Base-by-base conservation (phyloP, 2,113 vertebrate species). In the Penelope pileata region DNA sequence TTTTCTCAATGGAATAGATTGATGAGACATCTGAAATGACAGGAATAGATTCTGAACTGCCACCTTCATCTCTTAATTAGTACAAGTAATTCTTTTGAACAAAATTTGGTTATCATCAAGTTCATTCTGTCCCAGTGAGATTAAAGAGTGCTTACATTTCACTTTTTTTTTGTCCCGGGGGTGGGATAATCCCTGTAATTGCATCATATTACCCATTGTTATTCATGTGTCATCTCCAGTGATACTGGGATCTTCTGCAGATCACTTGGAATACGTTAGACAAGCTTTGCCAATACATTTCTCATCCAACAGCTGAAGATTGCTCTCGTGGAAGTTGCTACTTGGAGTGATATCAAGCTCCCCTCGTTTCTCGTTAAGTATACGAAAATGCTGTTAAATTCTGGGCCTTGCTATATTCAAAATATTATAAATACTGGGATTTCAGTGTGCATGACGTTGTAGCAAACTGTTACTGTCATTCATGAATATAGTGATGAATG, bases 31-130 rank as follows among this genome's bases (percentile, higher is more conserved):
- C 72, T 88, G 88, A 88, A 93, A 68, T 90, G 95, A 94, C 90
- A 96, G 93, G 91, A 70, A 56, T 23, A 74, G 90, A 94, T 90
- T 83, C 94, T 72, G 91, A 95, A 32, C 95, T 88, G 91, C 72
- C 90, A 96, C 90, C 95, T 94, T 97, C 90, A 83, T 95, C 91
- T 90, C 90, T 91, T 96, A 95, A 96, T 96, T 94, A 96, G 68
- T 56, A 43, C 68, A 63, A 83, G 88, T 78, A 80, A 95, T 85
- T 95, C 87, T 95, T 87, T 76, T 88, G 93, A 94, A 83, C 75
- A 59, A 83, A 90, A 69, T 67, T 42, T 7, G 36, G 87, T 90
- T 93, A 81, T 94, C 79, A 72, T 79, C 7, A 3, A 70, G 75
- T 93, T 95, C 73, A 54, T 77, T 90, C 91, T 48, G 51, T 86